These are phyloP conservation scores for Argyra leucocephala DNA, from an alignment of 2,888 invertebrate genomes.

Conservation along the genomic window DNA sequence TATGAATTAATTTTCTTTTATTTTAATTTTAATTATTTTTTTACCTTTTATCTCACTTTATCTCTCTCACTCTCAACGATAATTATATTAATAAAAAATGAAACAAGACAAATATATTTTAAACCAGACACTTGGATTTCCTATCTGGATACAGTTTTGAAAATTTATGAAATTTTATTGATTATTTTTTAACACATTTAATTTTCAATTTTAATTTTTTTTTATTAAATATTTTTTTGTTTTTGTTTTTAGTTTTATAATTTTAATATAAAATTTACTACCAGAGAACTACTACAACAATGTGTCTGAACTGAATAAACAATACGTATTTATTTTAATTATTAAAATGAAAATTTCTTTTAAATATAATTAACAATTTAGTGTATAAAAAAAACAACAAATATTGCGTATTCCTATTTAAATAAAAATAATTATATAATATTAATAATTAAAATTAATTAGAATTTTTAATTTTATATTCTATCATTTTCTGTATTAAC, in stretches of 20 bases:
- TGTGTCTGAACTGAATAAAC: neutral
- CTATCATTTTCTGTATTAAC: too few species aligned
- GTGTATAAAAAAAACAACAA: neutral
- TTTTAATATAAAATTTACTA: neutral
- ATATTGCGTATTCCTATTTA: slow-evolving; percentile 3
- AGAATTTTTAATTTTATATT: too few species aligned
- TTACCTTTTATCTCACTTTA: too few species aligned
- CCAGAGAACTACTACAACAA: slow-evolving; percentile 5
- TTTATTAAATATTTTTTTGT: neutral
- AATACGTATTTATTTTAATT: neutral
- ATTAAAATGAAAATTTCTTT: neutral
- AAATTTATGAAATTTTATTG: neutral
- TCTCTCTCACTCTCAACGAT: too few species aligned
- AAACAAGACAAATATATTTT: neutral
- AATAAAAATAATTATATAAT: neutral
- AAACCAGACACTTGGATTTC: neutral
- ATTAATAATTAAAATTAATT: neutral
- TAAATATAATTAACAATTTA: neutral
- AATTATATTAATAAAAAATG: too few species aligned
- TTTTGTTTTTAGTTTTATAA: neutral
- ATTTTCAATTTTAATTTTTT: neutral
- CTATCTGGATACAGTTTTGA: slow-evolving; percentile 2
- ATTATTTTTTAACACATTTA: neutral
- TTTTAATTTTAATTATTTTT: too few species aligned
- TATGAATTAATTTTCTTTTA: too few species aligned